A percentile compares a stretch with the other conserved stretches of the same genome.
Evolutionary conservation across 2,888 invertebrate genomes (phyloP).

Genomic region (Silvanus unidentatus): DNA sequence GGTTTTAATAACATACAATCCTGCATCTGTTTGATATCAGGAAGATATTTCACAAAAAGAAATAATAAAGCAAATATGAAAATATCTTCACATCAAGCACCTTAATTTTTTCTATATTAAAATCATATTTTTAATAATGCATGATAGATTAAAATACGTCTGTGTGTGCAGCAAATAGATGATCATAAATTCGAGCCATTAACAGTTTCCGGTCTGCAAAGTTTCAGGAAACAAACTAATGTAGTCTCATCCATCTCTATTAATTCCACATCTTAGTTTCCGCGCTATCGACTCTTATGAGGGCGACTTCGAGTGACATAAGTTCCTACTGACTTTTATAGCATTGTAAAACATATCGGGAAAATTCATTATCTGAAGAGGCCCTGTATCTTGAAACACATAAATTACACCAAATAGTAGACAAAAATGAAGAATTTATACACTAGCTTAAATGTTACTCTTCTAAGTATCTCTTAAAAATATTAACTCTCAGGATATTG

Average conservation of each 20-base stretch:
- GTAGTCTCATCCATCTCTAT: constrained; percentile 31
- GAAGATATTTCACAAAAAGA: too few species aligned
- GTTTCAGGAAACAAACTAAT: constrained; percentile 27
- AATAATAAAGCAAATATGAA: too few species aligned
- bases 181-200: constrained; percentile 32
- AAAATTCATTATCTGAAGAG: constrained; percentile 34
- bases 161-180: constrained; percentile 12
- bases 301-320: constrained; percentile 26
- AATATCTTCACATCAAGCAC: too few species aligned
- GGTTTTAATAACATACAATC: too few species aligned
- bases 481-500: constrained; percentile 2
- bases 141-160: not conserved
- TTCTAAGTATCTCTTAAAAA: constrained; percentile 2
- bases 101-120: too few species aligned
- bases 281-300: constrained; percentile 23
- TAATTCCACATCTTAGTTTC: constrained; percentile 33
- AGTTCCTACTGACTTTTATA: constrained; percentile 33
- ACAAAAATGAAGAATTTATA: constrained; percentile 19
- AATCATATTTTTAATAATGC: too few species aligned
- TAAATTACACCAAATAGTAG: constrained; percentile 18
- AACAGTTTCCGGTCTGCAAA: constrained; percentile 26
- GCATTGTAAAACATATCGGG: constrained; percentile 35
- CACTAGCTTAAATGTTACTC: constrained; percentile 13
- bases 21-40: too few species aligned
- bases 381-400: constrained; percentile 15